Evolutionary conservation across 2,797 vertebrate species (phyloP), one percentile per base, ranked within the genome.

Genomic region (Atherinosoma microstoma): DNA sequence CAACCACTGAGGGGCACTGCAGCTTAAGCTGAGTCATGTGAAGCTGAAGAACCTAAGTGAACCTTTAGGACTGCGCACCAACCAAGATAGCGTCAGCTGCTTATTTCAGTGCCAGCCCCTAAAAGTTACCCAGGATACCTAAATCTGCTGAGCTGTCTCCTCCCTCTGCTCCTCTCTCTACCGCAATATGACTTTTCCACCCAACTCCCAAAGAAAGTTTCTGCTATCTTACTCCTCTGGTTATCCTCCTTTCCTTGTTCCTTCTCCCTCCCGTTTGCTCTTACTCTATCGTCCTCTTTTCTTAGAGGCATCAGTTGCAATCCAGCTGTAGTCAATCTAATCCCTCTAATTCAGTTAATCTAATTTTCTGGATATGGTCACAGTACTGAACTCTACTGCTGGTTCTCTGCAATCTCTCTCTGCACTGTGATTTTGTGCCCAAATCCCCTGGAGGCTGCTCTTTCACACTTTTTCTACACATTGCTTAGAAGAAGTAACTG

Each of bases 291-390:
- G 69, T 70, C 64, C 57, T 75, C 30, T 83, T 80, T 81, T 89
- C 80, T 84, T 76, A 42, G 67, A 83, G 76, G 72, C 86, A 86
- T 82, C 71, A 75, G 73, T 82, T 90, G 87, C 84, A 85, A 61
- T 85, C 80, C 83, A 84, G 83, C 80, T 79, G 84, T 62, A 81
- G 84, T 91, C 80, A 86, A 89, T 89, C 85, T 89, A 92, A 92
- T 92, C 88, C 89, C 84, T 89, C 88, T 92, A 91, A 92, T 92
- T 91, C 91, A 79, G 80, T 88, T 91, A 91, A 92, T 91, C 90
- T 84, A 84, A 88, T 91, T 87, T 91, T 90, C 84, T 87, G 87
- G 81, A 76, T 87, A 74, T 76, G 78, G 83, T 87, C 81, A 81
- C 82, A 84, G 82, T 83, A 84, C 87, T 84, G 82, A 83, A 84